Percentiles rank a stretch among this genome's conserved stretches.
These are phyloP conservation scores for Sisyra nigra DNA, from an alignment of 2,888 invertebrate species.

Conservation along the genomic window DNA sequence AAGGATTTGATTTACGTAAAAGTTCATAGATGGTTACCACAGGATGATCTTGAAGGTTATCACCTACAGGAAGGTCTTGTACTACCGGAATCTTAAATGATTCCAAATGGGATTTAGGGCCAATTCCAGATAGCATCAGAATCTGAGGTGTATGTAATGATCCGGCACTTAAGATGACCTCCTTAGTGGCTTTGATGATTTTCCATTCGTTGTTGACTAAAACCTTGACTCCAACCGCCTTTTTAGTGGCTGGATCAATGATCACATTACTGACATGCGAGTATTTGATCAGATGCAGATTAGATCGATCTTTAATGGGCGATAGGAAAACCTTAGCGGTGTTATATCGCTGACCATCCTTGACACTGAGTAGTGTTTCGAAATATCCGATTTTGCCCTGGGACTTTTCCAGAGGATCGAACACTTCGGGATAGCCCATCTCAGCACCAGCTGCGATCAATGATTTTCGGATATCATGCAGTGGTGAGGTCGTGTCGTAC, in stretches of 20 bases:
- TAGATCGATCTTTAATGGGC: constrained; percentile 23
- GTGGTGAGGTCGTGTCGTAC: not conserved
- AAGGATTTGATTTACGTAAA: no score
- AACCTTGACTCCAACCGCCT: constrained; percentile 29
- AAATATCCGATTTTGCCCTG: constrained; percentile 23
- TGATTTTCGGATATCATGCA: not conserved
- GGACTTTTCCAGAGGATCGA: constrained; percentile 20
- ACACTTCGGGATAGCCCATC: constrained; percentile 17
- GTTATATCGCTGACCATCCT: constrained; percentile 25
- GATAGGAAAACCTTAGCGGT: constrained; percentile 25
- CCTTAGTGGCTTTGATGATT: constrained; percentile 30
- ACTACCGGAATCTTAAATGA: constrained; percentile 57
- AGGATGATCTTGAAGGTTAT: constrained; percentile 78
- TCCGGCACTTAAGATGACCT: constrained; percentile 66
- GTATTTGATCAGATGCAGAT: constrained; percentile 31
- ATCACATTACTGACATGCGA: constrained; percentile 31
- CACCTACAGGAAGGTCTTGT: constrained; percentile 60
- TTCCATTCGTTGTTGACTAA: constrained; percentile 19
- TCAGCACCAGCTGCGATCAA: constrained; percentile 17
- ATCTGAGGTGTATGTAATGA: constrained; percentile 79
- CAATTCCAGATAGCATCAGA: constrained; percentile 81
- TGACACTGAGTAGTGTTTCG: constrained; percentile 24
- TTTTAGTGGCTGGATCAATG: constrained; percentile 27
- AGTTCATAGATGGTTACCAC: constrained; percentile 10
- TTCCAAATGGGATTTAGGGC: constrained; percentile 58